phyloP scores from a whole-genome alignment of 2,888 invertebrate species.

The Teinopalpus imperialis region DNA sequence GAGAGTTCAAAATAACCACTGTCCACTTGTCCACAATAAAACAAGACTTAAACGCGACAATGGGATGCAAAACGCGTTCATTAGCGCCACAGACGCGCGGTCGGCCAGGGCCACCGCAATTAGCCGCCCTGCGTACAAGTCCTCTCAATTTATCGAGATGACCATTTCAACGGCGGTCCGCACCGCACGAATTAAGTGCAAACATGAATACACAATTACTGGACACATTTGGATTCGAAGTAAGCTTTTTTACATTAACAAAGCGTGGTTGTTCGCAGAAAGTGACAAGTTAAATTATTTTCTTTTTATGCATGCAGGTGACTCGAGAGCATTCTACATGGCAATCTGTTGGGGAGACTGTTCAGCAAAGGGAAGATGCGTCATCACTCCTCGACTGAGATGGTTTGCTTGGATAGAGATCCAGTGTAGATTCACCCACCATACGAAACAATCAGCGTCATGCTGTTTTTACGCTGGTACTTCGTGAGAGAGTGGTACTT shows the following conservation, averaged over 20 bases:
- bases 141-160: slow-evolving; percentile 21
- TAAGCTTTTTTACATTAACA: slow-evolving; percentile 1
- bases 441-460: too few relatives aligned
- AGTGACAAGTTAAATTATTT: background rate
- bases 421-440: too few relatives aligned
- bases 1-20: too few relatives aligned
- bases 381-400: too few relatives aligned
- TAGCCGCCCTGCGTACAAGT: slow-evolving; percentile 14
- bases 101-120: slow-evolving; percentile 6
- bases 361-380: too few relatives aligned
- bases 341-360: too few relatives aligned
- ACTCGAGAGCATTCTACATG: too few relatives aligned
- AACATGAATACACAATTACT: slow-evolving; percentile 22
- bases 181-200: slow-evolving; percentile 16
- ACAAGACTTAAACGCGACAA: slow-evolving; percentile 10
- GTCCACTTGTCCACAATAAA: background rate
- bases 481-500: too few relatives aligned
- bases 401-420: too few relatives aligned
- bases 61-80: slow-evolving; percentile 14
- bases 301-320: too few relatives aligned
- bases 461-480: too few relatives aligned
- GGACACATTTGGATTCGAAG: background rate
- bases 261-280: slow-evolving; percentile 5
- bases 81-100: slow-evolving; percentile 10
- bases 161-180: slow-evolving; percentile 19